Base-by-base conservation (phyloP, 2,797 vertebrate species). In the Rhodeus uyekii region DNA sequence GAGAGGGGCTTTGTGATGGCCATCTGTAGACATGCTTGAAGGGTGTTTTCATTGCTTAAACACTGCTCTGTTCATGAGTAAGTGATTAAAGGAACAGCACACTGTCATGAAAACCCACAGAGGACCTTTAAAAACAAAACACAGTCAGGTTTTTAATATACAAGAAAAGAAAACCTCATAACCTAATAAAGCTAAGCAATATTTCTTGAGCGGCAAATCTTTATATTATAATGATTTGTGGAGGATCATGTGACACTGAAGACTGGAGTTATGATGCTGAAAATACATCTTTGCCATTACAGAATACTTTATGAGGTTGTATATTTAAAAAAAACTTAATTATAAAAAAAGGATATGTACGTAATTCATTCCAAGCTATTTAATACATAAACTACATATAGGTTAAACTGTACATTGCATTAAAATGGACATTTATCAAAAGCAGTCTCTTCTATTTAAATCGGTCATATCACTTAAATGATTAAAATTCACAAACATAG, bases 41-140 rank as follows among this genome's bases (percentile, higher is more conserved):
- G 69, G 39, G 38, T 55, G 64, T 68, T 73, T 73, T 73, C 68
- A 8, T 73, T 22, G 58, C 58, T 81, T 81, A 81, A 74, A 53
- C 32, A 36, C 14, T 22, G 44, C 69, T 74, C 73, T 75, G 82
- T 74, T 75, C 84, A 63, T 46, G 46, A 68, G 82, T 65, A 36
- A 83, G 27, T 61, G 81, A 85, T 85, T 81, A 78, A 67, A 82
- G 58, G 65, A 65, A 84, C 34, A 39, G 58, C 67, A 42, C 19
- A 55, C 76, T 34, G 65, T 67, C 42, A 48, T 42, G 8, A 77
- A 74, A 61, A 44, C n/a, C 60, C 65, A 73, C 58, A 81, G 67
- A 58, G 10, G 65, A 42, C 36, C 46, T 65, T 84, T 81, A 48
- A 78, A 76, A 60, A 42, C 50, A 34, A 72, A 71, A 34, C 27